Evolutionary conservation across 2,113 vertebrate genomes (phyloP).

Genomic region (Larimichthys polyactis): DNA sequence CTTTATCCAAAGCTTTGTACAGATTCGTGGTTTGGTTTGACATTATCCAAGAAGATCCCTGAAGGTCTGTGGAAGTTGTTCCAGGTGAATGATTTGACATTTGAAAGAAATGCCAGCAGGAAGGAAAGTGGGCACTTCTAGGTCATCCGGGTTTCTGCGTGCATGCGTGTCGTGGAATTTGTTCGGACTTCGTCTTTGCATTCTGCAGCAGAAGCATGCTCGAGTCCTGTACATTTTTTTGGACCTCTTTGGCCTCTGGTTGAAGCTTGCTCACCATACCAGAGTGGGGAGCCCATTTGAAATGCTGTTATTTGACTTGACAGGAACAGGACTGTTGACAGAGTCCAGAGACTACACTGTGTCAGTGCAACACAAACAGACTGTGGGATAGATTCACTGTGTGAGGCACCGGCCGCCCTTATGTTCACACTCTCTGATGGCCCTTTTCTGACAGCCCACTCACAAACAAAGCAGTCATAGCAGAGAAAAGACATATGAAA

Average conservation of each 20-base stretch:
- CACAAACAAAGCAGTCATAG: conserved; percentile 53
- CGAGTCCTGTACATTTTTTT: conserved; percentile 7
- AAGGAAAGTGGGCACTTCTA: conserved; percentile 37
- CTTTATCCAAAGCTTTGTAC: conserved; percentile 52
- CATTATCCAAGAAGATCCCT: conserved; percentile 72
- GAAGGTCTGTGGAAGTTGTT: conserved; percentile 69
- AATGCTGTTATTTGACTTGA: conserved; percentile 78
- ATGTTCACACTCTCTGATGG: conserved; percentile 70
- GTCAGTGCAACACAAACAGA: conserved; percentile 80
- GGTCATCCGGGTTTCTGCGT: conserved; percentile 18
- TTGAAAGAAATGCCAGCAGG: conserved; percentile 73
- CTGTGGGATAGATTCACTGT: conserved; percentile 59
- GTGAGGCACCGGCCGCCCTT: conserved; percentile 46
- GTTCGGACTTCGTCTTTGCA: conserved; percentile 31
- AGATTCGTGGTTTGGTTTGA: conserved; percentile 64
- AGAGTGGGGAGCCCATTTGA: conserved; percentile 58
- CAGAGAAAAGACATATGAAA: conserved; percentile 40
- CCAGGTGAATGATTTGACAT: conserved; percentile 81
- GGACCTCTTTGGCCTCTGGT: conserved; percentile 39
- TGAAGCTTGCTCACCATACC: conserved; percentile 50
- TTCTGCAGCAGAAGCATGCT: conserved; percentile 17
- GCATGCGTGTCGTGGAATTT: conserved; percentile 17
- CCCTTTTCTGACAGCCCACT: conserved; percentile 52
- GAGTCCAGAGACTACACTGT: conserved; percentile 77
- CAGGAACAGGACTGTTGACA: conserved; percentile 74